A percentile compares a stretch with the other conserved stretches of the same genome.
Evolutionary conservation across 1,140 invertebrate genomes (phyloP).

Genomic region (Zaprionus capensis): DNA sequence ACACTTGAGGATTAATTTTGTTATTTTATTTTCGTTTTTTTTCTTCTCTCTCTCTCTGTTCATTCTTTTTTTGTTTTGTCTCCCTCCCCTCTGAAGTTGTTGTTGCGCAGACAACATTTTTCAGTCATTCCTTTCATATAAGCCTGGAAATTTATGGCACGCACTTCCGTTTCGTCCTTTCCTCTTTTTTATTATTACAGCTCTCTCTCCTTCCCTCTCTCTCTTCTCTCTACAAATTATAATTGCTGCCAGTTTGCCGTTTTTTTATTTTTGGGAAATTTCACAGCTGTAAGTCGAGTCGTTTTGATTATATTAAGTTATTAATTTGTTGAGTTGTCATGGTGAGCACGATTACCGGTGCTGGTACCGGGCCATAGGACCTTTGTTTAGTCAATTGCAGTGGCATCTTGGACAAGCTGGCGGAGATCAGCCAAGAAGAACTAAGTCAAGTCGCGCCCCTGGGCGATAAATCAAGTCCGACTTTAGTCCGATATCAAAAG

Average conservation of each 20-base stretch:
- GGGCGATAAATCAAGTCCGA: conserved; percentile 51
- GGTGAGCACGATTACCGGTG: conserved; percentile 43
- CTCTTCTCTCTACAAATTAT: conserved; percentile 70
- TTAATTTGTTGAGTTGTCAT: conserved; percentile 83
- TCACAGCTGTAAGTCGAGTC: conserved; percentile 75
- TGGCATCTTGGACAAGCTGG: not conserved
- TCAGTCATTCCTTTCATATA: conserved; percentile 58
- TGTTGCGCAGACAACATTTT: conserved; percentile 66
- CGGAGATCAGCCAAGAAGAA: not conserved
- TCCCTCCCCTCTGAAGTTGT: conserved; percentile 44
- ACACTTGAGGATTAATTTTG: conserved; percentile 79
- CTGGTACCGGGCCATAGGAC: not conserved
- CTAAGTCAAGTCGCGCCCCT: conserved; percentile 9
- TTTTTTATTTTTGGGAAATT: conserved; percentile 78
- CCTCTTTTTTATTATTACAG: conserved; percentile 39
- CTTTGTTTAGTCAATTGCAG: conserved; percentile 62
- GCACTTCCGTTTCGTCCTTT: conserved; percentile 76
- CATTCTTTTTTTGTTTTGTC: conserved; percentile 32
- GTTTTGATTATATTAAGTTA: conserved; percentile 83
- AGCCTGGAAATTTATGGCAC: conserved; percentile 80
- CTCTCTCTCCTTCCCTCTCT: conserved; percentile 11
- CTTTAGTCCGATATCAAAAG: conserved; percentile 23
- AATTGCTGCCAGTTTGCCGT: conserved; percentile 70
- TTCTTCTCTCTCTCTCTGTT: conserved; percentile 26
- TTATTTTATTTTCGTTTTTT: conserved; percentile 46